Evolutionary conservation across 2,797 vertebrate species (phyloP), one percentile per base, ranked within the genome.

Genomic region (Mormyrops attenuatus): DNA sequence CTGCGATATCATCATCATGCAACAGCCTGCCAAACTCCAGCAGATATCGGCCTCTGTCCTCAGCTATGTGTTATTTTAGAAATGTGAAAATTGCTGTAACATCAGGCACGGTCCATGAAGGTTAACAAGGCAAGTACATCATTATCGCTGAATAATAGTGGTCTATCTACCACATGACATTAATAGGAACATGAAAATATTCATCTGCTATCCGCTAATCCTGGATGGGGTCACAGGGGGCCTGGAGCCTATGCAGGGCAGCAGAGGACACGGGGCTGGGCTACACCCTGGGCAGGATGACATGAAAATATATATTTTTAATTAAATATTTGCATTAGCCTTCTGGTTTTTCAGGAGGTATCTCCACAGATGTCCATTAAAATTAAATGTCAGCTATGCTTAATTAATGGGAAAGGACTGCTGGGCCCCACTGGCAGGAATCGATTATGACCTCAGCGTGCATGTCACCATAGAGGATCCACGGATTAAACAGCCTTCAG

Each of bases 271-370:
- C 5, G 6, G 15, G 38, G 5, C 15, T 20, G 15, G 15, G 73
- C 34, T 44, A 44, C 17, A 44, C 17, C 73, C 17, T 44, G 15
- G 4, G 38, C 17, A 44, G 38, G 15, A 80, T 80, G 73, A 80
- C 38, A 80, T 80, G 73, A 80, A 80, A 44, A 80, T 44, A 41
- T n/a, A 80, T 44, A 69, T 80, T 80, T 80, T 80, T 80, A 44
- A 80, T 80, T 3, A 80, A 20, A 41, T 80, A 80, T 80, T 80
- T 80, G 38, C 73, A 80, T 80, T 80, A 44, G 2, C 38, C 73
- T 80, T 44, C 38, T 80, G 73, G 73, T 80, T 44, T 80, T n/a
- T 80, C 17, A 44, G 38, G 73, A 3, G 73, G 34, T 44, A 80
- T n/a, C 73, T 44, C 73, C 38, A 17, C 34, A 44, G 38, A 80